phyloP scores from a whole-genome alignment of 35 echinoderm and acorn worm genomes.

The Apostichopus californicus region DNA sequence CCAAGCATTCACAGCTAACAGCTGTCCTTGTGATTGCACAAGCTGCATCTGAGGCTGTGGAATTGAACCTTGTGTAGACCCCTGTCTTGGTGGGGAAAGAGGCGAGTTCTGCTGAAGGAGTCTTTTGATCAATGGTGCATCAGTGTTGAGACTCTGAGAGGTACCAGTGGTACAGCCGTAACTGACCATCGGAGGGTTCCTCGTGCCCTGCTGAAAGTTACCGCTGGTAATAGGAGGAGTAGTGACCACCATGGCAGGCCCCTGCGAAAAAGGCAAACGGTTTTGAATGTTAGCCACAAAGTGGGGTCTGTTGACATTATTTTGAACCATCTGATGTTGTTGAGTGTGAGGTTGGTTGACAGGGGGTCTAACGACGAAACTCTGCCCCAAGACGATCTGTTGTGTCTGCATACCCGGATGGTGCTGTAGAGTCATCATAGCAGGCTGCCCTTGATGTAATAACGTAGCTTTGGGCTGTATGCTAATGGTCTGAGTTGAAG shows the following conservation, averaged over 20 bases:
- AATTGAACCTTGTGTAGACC: background rate
- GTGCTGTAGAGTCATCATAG: conserved; percentile 56
- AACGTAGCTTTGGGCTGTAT: conserved; percentile 26
- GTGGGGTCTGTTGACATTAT: conserved; percentile 4
- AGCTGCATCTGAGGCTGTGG: conserved; percentile 63
- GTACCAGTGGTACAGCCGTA: conserved; percentile 21
- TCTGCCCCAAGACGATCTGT: conserved; percentile 54
- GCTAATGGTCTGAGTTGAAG: conserved; percentile 53
- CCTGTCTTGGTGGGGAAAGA: conserved; percentile 51
- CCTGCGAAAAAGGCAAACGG: conserved; percentile 37
- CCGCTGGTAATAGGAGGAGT: background rate
- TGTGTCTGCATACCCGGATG: conserved; percentile 52
- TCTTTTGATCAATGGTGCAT: conserved; percentile 92
- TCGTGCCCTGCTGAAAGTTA: conserved; percentile 30
- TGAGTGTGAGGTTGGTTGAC: conserved; percentile 17
- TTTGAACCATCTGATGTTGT: conserved; percentile 41
- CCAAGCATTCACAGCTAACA: conserved; percentile 43
- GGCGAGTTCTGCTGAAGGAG: conserved; percentile 73
- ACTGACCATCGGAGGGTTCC: conserved; percentile 19
- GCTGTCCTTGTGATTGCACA: conserved; percentile 61
- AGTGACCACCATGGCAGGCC: conserved; percentile 27
- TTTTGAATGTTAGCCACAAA: conserved; percentile 53
- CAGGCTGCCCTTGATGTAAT: conserved; percentile 21
- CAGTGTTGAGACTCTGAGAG: conserved; percentile 49
- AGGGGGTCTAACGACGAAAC: conserved; percentile 50